These are phyloP conservation scores for Abramis brama DNA, from an alignment of 2,113 vertebrate species.

Conservation along the genomic window DNA sequence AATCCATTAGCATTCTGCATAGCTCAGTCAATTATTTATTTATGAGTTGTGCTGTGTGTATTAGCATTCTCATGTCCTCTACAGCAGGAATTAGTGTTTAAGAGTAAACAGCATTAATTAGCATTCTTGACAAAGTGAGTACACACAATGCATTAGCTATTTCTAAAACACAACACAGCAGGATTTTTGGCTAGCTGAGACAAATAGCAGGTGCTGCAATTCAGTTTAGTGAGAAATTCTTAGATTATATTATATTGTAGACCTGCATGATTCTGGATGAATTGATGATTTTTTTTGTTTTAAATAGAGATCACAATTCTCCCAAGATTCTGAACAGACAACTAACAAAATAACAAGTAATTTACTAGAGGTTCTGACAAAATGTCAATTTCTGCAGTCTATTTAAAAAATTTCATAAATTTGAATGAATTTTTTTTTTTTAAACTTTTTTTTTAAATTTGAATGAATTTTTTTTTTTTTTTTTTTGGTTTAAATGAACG, in stretches of 20 bases:
- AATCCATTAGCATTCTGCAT: constrained; percentile 46
- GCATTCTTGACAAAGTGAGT: constrained; percentile 15
- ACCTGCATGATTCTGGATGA: too few species aligned
- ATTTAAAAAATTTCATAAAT: too few species aligned
- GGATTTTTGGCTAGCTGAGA: not conserved
- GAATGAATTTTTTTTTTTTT: too few species aligned
- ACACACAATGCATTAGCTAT: not conserved
- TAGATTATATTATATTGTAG: not conserved
- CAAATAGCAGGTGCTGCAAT: not conserved
- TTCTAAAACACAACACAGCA: not conserved
- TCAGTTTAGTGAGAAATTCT: not conserved
- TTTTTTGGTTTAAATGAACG: too few species aligned
- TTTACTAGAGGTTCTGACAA: too few species aligned
- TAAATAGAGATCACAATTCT: too few species aligned
- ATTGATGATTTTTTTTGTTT: too few species aligned
- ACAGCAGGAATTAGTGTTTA: constrained; percentile 18
- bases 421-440: too few species aligned
- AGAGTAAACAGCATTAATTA: constrained; percentile 21
- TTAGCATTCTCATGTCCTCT: constrained; percentile 13
- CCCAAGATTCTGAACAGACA: too few species aligned
- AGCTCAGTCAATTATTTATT: constrained; percentile 35
- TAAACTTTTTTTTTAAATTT: too few species aligned
- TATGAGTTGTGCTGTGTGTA: not conserved
- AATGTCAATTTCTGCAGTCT: too few species aligned
- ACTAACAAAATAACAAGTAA: too few species aligned